Evolutionary conservation across 1,140 invertebrate genomes (phyloP), one percentile per base, ranked within the genome.

Genomic region (Halesus radiatus): DNA sequence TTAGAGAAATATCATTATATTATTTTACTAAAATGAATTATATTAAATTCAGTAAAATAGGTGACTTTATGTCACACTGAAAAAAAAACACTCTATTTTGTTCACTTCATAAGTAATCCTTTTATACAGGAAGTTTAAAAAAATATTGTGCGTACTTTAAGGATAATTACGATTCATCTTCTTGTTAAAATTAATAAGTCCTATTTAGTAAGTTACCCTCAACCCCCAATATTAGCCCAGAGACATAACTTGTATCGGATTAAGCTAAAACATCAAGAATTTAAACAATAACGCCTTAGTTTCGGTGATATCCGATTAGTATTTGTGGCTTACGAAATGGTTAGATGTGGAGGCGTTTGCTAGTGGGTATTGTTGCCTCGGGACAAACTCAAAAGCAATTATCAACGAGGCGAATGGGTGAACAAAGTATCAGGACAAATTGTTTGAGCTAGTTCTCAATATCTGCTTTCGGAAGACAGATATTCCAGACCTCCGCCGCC

Each of bases 361-460:
- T 6, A n/a, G 32, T 18, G 22, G 23, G 22, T 76, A 76, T 80
- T 54, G 60, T 76, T 66, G 79, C 50, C 60, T 76, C 62, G 56
- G 60, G 54, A 54, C 52, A 68, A 64, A 80, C 58, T 76, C 72
- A 37, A 76, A 76, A 80, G 60, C 73, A 80, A 80, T 80, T 80
- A 80, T 64, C 73, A 76, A 26, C 29, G 50, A 62, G 64, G 60
- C 73, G 37, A 52, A 60, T 22, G 75, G 75, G 62, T 64, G 75
- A 76, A 64, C 20, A 37, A 80, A 80, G 79, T 80, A 66, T 80
- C 50, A 60, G 60, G 56, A 80, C 74, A 76, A 62, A 80, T 45
- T 62, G 37, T 80, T 70, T 45, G 23, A 56, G 22, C 53, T 62
- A 26, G 23, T 56, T 26, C 52, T 22, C 72, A 53, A 75, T 75